These are phyloP conservation scores for Thermophis baileyi DNA, from an alignment of 2,113 vertebrate genomes.

Conservation along the genomic window DNA sequence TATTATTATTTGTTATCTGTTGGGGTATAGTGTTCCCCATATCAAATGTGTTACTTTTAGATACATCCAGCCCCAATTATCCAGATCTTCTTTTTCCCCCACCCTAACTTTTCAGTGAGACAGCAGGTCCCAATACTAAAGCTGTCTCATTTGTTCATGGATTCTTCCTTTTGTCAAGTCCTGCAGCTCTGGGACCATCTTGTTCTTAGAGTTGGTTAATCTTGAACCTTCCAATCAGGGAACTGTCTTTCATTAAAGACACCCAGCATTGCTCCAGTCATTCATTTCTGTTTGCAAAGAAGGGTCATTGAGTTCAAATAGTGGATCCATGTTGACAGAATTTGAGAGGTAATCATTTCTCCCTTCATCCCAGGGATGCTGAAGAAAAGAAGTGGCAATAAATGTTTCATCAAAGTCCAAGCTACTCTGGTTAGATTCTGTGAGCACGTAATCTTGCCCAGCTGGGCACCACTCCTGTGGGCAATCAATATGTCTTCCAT, in stretches of 20 bases:
- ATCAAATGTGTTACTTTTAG: slow-evolving; percentile 18
- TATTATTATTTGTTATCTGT: slow-evolving; percentile 46
- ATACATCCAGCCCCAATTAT: slow-evolving; percentile 24
- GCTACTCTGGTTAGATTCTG: slow-evolving; percentile 66
- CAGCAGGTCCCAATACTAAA: slow-evolving; percentile 1
- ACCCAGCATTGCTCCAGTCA: slow-evolving; percentile 73
- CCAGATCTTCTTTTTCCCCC: background rate
- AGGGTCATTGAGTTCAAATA: slow-evolving; percentile 78
- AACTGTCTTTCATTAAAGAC: slow-evolving; percentile 73
- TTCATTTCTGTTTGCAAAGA: slow-evolving; percentile 69
- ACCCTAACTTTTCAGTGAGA: background rate
- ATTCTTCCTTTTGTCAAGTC: slow-evolving; percentile 33
- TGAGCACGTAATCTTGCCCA: slow-evolving; percentile 54
- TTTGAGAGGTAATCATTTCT: slow-evolving; percentile 73
- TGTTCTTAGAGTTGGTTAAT: slow-evolving; percentile 2
- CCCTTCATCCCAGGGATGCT: slow-evolving; percentile 86
- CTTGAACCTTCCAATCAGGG: background rate
- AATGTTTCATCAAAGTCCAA: slow-evolving; percentile 88
- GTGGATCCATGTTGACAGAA: slow-evolving; percentile 77
- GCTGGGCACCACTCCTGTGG: slow-evolving; percentile 65
- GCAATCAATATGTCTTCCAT: slow-evolving; percentile 65
- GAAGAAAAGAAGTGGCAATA: slow-evolving; percentile 85
- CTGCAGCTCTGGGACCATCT: slow-evolving; percentile 14
- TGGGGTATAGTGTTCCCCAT: slow-evolving; percentile 31
- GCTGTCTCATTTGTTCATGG: slow-evolving; percentile 21